Evolutionary conservation across 2,888 invertebrate species (phyloP), one percentile per base, ranked within the genome.

Genomic region (Noctua janthina): DNA sequence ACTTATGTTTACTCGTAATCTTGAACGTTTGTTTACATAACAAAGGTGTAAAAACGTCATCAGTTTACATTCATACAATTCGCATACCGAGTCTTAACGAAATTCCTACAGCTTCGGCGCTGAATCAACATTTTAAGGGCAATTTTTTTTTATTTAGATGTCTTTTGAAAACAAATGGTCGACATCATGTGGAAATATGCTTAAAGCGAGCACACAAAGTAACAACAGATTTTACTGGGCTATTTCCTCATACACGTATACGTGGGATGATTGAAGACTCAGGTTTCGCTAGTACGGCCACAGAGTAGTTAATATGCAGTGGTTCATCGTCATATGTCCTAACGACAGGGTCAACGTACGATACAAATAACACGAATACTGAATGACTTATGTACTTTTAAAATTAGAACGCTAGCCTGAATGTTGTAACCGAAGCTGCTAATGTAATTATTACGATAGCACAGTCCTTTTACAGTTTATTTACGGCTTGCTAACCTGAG

Each of bases 231-330:
- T 85, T 74, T 88, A 85, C 85, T 85, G 54, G 81, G 73, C 78
- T 86, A 82, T 73, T 88, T 88, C 86, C 86, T 86, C 15, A 85
- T 86, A 71, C 69, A 66, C 39, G 23, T 43, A 59, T 68, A 71
- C 62, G 86, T 88, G 71, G 82, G 82, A 78, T 69, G 76, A 76
- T 76, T 71, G 54, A 76, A 72, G 69, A 68, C 68, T 88, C 88
- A 77, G 43, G 83, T 86, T 86, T 51, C 88, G 20, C 39, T 29
- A 72, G 67, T 59, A 20, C 15, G 6, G 29, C 82, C 86, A 85
- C 81, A 87, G 85, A 64, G 35, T 81, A 77, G 43, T 43, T 39
- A 15, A n/a, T 56, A 51, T 43, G 7, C 72, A 87, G 88, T 72
- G 5, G 74, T 39, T 29, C 66, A 84, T 11, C 29, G 62, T 2